Conservation (phyloP, 2,888 invertebrate species). For the Scaptomyza tumidula region DNA sequence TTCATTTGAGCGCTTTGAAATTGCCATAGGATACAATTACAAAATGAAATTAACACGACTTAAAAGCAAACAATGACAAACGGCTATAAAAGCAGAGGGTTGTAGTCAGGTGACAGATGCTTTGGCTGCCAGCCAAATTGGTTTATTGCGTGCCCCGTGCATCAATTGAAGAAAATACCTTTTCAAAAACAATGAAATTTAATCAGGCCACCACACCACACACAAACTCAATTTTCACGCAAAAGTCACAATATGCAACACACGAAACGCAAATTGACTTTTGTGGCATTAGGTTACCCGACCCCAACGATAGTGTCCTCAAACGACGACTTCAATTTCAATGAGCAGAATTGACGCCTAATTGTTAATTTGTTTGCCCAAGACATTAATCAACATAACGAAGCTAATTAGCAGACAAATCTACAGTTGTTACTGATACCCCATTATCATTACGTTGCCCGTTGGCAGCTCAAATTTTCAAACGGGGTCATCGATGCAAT, state of each 20-base stretch:
- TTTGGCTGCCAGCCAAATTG: conserved; percentile 42
- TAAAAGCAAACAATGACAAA: conserved; percentile 48
- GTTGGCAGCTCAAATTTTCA: conserved; percentile 5
- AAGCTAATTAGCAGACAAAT: conserved; percentile 54
- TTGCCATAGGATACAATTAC: conserved; percentile 52
- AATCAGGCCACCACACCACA: background rate
- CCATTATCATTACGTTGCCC: background rate
- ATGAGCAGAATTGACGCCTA: conserved; percentile 24
- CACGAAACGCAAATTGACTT: conserved; percentile 8
- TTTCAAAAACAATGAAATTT: conserved; percentile 22
- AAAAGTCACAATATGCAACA: conserved; percentile 11
- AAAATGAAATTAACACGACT: conserved; percentile 54
- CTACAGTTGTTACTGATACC: conserved; percentile 21
- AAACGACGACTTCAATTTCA: conserved; percentile 22
- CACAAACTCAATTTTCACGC: background rate
- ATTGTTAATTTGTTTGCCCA: conserved; percentile 37
- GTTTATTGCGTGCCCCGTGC: conserved; percentile 54
- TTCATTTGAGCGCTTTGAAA: conserved; percentile 15
- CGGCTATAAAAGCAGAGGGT: conserved; percentile 1
- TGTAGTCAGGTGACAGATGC: conserved; percentile 11
- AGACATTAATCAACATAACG: conserved; percentile 56
- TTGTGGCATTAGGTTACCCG: conserved; percentile 25
- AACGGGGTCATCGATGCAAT: conserved; percentile 24
- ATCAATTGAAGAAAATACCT: conserved; percentile 42
- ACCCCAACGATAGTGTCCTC: background rate